Evolutionary conservation across 2,113 vertebrate species (phyloP).

Genomic region (Sapayoa aenigma): DNA sequence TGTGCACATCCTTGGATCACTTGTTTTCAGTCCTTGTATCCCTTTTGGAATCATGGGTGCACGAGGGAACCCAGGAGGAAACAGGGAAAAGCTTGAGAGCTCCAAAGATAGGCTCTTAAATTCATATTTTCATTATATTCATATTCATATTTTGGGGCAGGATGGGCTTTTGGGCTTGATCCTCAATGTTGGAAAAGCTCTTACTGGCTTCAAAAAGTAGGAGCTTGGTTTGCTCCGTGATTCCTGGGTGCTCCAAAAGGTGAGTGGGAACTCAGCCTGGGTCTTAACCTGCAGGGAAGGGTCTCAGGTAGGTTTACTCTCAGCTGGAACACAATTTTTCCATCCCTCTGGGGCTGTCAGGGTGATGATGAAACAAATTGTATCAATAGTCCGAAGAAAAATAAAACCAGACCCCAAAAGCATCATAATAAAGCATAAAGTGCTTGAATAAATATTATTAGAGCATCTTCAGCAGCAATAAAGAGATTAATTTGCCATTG

Average conservation of each 20-base stretch:
- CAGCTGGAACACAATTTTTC: not conserved
- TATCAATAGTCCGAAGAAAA: not conserved
- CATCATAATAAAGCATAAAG: constrained; percentile 20
- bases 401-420: not conserved
- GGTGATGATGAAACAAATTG: not conserved
- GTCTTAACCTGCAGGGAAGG: not conserved
- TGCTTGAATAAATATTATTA: constrained; percentile 61
- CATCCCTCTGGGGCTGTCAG: not conserved
- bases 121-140: too few species aligned
- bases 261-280: not conserved
- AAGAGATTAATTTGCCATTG: constrained; percentile 60
- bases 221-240: not conserved
- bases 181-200: fast-evolving
- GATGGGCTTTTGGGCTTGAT: not conserved
- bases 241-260: not conserved
- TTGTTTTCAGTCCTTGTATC: not conserved
- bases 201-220: fast-evolving
- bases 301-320: not conserved
- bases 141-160: not conserved
- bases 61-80: not conserved
- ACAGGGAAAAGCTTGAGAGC: not conserved
- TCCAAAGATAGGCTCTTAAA: not conserved
- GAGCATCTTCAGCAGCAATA: constrained; percentile 21
- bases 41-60: not conserved
- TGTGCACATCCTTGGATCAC: not conserved